Base-by-base conservation (phyloP, 2,113 vertebrate species). In the Globicephala melas region DNA sequence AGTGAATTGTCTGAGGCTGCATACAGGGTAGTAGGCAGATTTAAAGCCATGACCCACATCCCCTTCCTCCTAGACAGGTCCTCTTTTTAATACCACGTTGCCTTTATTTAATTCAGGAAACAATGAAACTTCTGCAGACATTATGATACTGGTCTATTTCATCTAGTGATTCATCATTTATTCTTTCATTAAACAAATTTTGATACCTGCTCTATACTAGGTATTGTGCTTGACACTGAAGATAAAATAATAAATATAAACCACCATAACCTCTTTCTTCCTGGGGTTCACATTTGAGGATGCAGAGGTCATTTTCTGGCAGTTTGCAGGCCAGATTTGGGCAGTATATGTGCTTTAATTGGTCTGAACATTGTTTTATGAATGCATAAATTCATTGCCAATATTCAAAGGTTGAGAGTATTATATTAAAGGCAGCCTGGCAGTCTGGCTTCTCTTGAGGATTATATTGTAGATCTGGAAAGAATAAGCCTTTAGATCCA, bases 41-140 rank as follows among this genome's bases (percentile, higher is more conserved):
- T 70, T 73, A 65, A 41, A 89, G 20, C 36, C 33, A 33, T 2
- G 70, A 36, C 0, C 5, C 33, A 65, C 17, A 80, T 23, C 33
- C 38, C 50, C 18, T 38, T 84, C 18, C 36, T 81, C 79, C 63
- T 50, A 63, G 36, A 74, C n/a, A 53, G 20, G 2, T 28, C 13
- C 0, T 84, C 41, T 84, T 85, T 33, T 18, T 91, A 28, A 86
- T 0, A 71, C 13, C 15, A 36, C 3, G 15, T 55, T 70, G n/a
- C 26, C 15, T 96, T 94, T 63, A 76, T 83, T 91, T 92, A 70
- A 79, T 55, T 85, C 38, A 73, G 44, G 20, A 89, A 95, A 91
- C 38, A 89, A 74, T 63, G 26, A n/a, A 62, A 63, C 8, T 50
- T 31, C 36, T 13, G 38, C 15, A 93, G 76, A 77, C 20, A 79